phyloP scores from a whole-genome alignment of 2,797 vertebrate species.

The Echiichthys vipera region DNA sequence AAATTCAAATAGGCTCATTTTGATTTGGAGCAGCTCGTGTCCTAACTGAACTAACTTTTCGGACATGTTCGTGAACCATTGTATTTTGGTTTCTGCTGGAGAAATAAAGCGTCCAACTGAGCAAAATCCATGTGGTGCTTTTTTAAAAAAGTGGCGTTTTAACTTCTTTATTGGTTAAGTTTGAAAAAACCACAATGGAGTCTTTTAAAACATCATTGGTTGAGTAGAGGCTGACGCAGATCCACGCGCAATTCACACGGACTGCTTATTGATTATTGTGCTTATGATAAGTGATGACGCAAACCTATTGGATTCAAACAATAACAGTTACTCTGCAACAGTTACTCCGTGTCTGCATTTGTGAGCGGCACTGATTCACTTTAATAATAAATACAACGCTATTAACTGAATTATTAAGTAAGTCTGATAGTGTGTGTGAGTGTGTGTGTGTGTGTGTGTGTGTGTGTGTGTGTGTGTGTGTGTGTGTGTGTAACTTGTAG shows the following conservation, averaged over 20 bases:
- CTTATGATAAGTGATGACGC: not conserved
- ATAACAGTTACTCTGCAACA: too few species aligned
- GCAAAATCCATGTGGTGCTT: not conserved
- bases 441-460: not conserved
- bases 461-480: not conserved
- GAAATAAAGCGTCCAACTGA: not conserved
- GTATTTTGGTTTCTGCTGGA: not conserved
- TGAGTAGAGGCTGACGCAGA: too few species aligned
- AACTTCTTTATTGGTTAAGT: not conserved
- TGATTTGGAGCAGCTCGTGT: too few species aligned
- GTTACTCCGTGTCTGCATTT: too few species aligned
- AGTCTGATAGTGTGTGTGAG: not conserved
- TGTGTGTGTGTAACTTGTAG: not conserved
- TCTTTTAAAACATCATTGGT: too few species aligned
- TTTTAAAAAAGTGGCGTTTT: too few species aligned
- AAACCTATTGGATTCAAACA: not conserved
- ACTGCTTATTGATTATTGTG: not conserved
- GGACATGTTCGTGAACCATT: not conserved
- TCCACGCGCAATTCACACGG: too few species aligned
- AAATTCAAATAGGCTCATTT: not conserved
- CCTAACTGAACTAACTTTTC: not conserved
- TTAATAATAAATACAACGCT: not conserved
- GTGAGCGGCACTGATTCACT: not conserved
- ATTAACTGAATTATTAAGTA: not conserved
- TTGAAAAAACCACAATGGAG: not conserved